Evolutionary conservation across 2,797 vertebrate species (phyloP).

Genomic region (Argya squamiceps): DNA sequence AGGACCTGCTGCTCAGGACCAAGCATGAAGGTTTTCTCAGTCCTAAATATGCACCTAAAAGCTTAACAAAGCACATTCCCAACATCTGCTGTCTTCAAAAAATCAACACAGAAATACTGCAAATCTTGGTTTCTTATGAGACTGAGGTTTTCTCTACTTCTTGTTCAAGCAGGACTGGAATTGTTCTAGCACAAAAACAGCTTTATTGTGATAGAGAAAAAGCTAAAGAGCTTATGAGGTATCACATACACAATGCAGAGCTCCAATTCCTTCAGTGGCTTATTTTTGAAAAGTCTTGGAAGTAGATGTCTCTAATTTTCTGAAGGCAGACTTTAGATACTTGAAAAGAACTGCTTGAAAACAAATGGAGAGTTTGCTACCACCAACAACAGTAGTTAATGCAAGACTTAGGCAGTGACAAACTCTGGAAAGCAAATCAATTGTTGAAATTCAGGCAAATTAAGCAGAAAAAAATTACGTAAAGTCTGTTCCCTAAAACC

Average conservation of each 20-base stretch:
- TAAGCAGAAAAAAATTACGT: neutral
- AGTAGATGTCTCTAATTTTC: neutral
- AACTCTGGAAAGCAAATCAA: neutral
- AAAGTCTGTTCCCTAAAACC: constrained; percentile 1
- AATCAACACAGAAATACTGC: neutral
- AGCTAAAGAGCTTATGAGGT: neutral
- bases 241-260: neutral
- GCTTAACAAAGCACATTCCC: neutral
- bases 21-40: neutral
- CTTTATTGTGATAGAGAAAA: neutral
- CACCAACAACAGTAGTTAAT: neutral
- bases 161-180: neutral
- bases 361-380: neutral
- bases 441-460: neutral
- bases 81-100: neutral
- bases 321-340: neutral
- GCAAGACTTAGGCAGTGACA: neutral
- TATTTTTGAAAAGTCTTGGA: neutral
- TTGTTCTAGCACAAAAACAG: neutral
- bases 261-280: neutral
- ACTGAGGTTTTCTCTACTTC: neutral
- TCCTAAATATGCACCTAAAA: neutral
- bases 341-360: neutral
- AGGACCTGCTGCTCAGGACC: neutral
- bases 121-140: neutral